Percentiles rank a stretch among this genome's conserved stretches.
Conservation (phyloP, 2,797 vertebrate genomes). For the Eurystomus glaucurus region DNA sequence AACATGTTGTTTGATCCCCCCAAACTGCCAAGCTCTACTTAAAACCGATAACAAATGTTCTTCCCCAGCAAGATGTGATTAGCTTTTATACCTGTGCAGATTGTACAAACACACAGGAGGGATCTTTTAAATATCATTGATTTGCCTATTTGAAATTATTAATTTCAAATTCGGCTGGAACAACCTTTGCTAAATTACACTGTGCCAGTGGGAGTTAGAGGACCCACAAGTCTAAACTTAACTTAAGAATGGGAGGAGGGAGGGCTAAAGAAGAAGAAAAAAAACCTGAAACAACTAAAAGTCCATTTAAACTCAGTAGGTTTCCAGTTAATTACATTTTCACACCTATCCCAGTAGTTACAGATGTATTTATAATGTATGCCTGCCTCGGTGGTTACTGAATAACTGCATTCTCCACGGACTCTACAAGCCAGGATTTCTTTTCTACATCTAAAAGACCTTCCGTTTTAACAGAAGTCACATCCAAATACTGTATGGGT, state of each 20-base stretch:
- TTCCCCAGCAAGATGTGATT: conserved; percentile 75
- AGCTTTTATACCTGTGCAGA: conserved; percentile 78
- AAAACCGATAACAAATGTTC: conserved; percentile 71
- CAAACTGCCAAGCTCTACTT: conserved; percentile 58
- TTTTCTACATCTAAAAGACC: conserved; percentile 33
- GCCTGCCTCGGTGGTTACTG: conserved; percentile 48
- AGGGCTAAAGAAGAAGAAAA: conserved; percentile 17
- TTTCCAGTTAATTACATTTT: conserved; percentile 86
- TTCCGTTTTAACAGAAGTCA: conserved; percentile 43
- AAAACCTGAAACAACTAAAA: conserved; percentile 70
- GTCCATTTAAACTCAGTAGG: conserved; percentile 82
- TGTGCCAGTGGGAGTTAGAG: conserved; percentile 81
- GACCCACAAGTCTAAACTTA: conserved; percentile 77
- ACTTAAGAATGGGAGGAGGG: conserved; percentile 72
- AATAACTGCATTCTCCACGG: conserved; percentile 31
- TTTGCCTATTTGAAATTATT: conserved; percentile 85
- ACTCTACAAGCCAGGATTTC: conserved; percentile 26
- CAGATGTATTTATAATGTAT: conserved; percentile 75
- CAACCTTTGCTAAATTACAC: conserved; percentile 84
- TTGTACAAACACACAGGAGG: conserved; percentile 79
- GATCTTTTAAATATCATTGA: conserved; percentile 85
- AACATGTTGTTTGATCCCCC: conserved; percentile 29
- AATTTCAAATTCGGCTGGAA: conserved; percentile 83
- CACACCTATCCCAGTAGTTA: conserved; percentile 78
- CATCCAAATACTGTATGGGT: conserved; percentile 9